These are phyloP conservation scores for Halichondria panicea DNA, from an alignment of 37 sponge, comb jelly and placozoan species.

Conservation along the genomic window DNA sequence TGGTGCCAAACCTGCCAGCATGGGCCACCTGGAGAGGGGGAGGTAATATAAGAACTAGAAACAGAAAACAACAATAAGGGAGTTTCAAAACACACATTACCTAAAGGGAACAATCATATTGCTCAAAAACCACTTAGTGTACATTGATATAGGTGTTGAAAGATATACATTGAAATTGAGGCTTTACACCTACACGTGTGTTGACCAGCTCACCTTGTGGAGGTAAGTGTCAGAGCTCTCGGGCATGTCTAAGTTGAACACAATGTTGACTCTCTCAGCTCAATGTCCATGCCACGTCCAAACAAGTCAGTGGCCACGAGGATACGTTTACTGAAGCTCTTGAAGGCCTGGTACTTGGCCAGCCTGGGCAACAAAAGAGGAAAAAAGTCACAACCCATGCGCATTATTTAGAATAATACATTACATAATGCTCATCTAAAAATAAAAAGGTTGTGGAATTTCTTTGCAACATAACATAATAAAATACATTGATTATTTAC, in stretches of 20 bases:
- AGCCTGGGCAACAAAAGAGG: slow-evolving; percentile 47
- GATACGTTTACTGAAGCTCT: slow-evolving; percentile 95
- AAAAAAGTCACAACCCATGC: not conserved
- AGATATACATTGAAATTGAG: too few relatives aligned
- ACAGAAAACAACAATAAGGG: too few relatives aligned
- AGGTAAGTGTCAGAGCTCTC: slow-evolving; percentile 97
- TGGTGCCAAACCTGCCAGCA: slow-evolving; percentile 98
- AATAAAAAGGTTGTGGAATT: not conserved
- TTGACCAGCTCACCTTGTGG: slow-evolving; percentile 76
- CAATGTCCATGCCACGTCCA: slow-evolving; percentile 99
- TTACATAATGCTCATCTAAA: not conserved
- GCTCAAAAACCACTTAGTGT: too few relatives aligned
- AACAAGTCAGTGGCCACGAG: slow-evolving; percentile 96
- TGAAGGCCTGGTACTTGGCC: slow-evolving; percentile 94
- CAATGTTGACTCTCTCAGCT: slow-evolving; percentile 98
- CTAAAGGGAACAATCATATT: too few relatives aligned
- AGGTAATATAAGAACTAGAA: not conserved
- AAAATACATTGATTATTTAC: not conserved
- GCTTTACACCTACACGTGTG: too few relatives aligned
- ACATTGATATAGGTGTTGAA: too few relatives aligned
- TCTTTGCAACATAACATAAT: not conserved
- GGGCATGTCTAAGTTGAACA: slow-evolving; percentile 99
- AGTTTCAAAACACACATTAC: too few relatives aligned
- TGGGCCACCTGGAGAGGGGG: slow-evolving; percentile 80
- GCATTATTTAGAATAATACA: not conserved